Conservation (phyloP, 2,113 vertebrate species). For the Sphaerodactylus townsendi region DNA sequence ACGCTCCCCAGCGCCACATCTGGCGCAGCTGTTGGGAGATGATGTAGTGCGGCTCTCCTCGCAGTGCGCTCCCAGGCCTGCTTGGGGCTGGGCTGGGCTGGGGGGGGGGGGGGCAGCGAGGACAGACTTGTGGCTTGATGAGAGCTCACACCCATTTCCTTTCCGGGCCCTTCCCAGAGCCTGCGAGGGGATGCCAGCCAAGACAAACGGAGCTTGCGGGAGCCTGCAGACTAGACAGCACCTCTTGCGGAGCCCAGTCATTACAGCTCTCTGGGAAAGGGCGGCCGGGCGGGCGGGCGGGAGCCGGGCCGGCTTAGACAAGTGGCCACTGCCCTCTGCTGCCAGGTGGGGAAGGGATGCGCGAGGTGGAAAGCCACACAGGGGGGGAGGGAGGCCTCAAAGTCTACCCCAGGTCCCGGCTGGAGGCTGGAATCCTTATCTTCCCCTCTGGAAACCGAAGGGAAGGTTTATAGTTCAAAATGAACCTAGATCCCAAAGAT, state of each 20-base stretch:
- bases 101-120: conserved; percentile 52
- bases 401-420: too few relatives aligned
- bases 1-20: neutral
- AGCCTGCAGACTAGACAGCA: conserved; percentile 76
- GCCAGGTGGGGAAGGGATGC: conserved; percentile 33
- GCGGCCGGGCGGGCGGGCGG: conserved; percentile 37
- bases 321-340: conserved; percentile 69
- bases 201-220: conserved; percentile 81
- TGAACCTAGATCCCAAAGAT: too few relatives aligned
- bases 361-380: rapidly evolving
- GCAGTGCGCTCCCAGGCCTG: conserved; percentile 67
- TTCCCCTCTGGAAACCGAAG: too few relatives aligned
- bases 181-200: conserved; percentile 85
- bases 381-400: neutral
- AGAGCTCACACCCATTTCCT: conserved; percentile 88
- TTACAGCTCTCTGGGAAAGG: conserved; percentile 67
- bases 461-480: too few relatives aligned
- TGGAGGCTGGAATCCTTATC: too few relatives aligned
- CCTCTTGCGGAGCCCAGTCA: conserved; percentile 70
- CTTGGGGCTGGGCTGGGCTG: too few relatives aligned
- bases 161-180: conserved; percentile 92
- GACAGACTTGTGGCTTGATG: conserved; percentile 70
- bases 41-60: neutral
- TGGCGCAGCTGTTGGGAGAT: neutral
- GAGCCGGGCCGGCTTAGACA: neutral